These are phyloP conservation scores for Himalopsyche tibetana DNA, from an alignment of 2,888 invertebrate genomes.

Conservation along the genomic window DNA sequence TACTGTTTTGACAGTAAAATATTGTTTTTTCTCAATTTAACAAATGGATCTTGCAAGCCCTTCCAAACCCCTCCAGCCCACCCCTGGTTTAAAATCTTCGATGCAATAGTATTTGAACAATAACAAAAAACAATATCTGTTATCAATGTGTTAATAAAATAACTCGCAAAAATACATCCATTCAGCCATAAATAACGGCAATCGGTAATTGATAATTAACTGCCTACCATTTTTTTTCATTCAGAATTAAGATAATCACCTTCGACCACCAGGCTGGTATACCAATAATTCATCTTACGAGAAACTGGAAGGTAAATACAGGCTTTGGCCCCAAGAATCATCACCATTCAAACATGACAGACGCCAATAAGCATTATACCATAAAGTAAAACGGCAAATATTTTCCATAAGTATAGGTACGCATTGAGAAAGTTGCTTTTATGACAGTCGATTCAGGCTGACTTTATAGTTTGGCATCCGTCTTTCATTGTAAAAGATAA, in stretches of 20 bases:
- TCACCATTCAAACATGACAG: conserved; percentile 19
- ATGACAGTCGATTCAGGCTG: background rate
- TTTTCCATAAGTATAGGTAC: conserved; percentile 8
- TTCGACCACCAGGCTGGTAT: background rate
- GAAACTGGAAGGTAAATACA: conserved; percentile 31
- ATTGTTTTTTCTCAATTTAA: too few species aligned
- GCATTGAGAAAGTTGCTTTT: background rate
- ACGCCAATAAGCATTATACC: background rate
- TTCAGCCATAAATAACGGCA: too few species aligned
- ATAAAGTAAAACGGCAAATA: conserved; percentile 1
- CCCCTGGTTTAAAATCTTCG: too few species aligned
- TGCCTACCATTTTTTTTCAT: background rate
- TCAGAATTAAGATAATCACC: background rate
- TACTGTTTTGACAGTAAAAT: too few species aligned
- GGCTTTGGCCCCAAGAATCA: conserved; percentile 12
- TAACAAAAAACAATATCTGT: too few species aligned
- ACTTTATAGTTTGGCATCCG: background rate
- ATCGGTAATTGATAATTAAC: too few species aligned
- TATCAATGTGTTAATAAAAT: too few species aligned
- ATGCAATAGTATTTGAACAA: too few species aligned
- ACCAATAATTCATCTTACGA: conserved; percentile 5
- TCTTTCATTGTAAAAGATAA: background rate
- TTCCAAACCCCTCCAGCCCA: too few species aligned
- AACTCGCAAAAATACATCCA: too few species aligned
- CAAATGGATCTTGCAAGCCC: too few species aligned